Conservation (phyloP, 2,113 vertebrate genomes). For the Mirza zaza region DNA sequence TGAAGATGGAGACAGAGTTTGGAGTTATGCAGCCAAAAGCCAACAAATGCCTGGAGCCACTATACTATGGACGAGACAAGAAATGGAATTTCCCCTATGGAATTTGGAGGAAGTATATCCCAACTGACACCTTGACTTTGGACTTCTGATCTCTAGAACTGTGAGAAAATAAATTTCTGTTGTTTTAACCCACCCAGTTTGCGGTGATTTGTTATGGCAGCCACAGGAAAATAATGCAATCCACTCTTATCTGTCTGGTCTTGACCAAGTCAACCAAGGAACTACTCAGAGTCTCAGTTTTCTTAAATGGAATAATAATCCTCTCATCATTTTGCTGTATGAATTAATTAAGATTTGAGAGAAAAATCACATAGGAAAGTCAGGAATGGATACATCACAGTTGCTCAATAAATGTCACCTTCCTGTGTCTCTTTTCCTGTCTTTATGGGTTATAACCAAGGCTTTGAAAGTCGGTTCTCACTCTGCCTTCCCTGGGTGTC, state of each 20-base stretch:
- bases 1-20: not conserved
- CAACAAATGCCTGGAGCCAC: not conserved
- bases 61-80: not conserved
- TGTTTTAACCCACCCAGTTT: not conserved
- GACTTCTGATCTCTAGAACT: not conserved
- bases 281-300: not conserved
- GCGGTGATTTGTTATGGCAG: not conserved
- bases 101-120: not conserved
- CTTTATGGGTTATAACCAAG: not conserved
- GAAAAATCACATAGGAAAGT: not conserved
- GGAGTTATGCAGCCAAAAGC: not conserved
- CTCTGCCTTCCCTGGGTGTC: not conserved
- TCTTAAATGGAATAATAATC: not conserved
- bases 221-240: not conserved
- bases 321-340: not conserved
- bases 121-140: not conserved
- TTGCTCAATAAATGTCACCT: not conserved
- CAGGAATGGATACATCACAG: not conserved
- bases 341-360: not conserved
- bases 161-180: not conserved
- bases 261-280: not conserved
- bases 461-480: not conserved
- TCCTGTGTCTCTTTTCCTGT: not conserved
- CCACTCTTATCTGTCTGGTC: not conserved
- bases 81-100: not conserved